Evolutionary conservation across 2,797 vertebrate genomes (phyloP), one percentile per base, ranked within the genome.

Genomic region (Sebastolobus altivelis): DNA sequence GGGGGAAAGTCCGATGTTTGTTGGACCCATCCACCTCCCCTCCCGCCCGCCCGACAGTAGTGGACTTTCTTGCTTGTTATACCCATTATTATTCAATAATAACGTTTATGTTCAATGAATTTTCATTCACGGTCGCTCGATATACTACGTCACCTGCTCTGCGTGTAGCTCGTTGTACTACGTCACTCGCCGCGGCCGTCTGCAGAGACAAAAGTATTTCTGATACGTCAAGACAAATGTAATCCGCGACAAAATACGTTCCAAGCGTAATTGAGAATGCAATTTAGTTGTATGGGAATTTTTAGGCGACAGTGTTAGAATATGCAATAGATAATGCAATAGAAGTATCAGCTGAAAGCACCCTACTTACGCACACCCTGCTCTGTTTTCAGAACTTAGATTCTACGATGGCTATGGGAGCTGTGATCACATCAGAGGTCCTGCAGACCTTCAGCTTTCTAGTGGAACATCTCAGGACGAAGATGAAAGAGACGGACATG

Each of bases 381-480:
- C 52, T 54, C 11, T 40, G 25, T 70, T 86, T 86, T 61, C 66
- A 95, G 93, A 77, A n/a, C 79, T 31, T 35, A 81, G 74, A 10
- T 49, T 61, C 18, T 35, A 56, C 3, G 59, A 60, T 22, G 54
- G 49, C 60, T 69, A 43, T 62, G 78, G 59, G 65, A 85, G 66
- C 74, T 63, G 68, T 75, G 80, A 87, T 69, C 77, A 80, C 37
- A 43, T 65, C 40, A 80, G 72, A 67, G 77, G 68, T 68, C 76
- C 83, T 27, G 59, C 37, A 78, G 87, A 89, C 14, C 87, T 76
- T 69, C 84, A 76, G 52, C 61, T 78, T 77, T 72, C 77, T 4
- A 67, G 73, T 72, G 73, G 67, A 81, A 74, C 73, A 79, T 82
- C 82, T 85, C 89, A 89, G 46, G 82, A 86, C 54, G 77, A 72